These are phyloP conservation scores for Tiliqua scincoides DNA, from an alignment of 2,113 vertebrate species.

Conservation along the genomic window DNA sequence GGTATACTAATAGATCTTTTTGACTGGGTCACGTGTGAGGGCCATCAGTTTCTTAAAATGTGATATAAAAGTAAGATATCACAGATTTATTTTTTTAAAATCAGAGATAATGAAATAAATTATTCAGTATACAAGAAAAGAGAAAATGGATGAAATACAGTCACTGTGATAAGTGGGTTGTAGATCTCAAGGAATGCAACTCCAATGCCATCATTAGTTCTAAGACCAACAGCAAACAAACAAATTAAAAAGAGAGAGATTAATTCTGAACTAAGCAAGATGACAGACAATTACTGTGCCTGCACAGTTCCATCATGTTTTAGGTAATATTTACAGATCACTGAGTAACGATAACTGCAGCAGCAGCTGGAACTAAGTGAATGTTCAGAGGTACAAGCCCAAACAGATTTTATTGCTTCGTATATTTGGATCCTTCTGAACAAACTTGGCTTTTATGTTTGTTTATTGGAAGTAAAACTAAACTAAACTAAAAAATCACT, in stretches of 20 bases:
- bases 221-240: neutral
- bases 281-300: neutral
- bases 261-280: conserved; percentile 36
- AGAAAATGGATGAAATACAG: conserved; percentile 40
- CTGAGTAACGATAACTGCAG: neutral
- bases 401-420: conserved; percentile 27
- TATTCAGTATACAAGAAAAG: conserved; percentile 28
- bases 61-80: neutral
- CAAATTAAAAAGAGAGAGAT: neutral
- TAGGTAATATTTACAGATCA: fast-evolving
- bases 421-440: neutral
- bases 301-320: fast-evolving
- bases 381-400: fast-evolving
- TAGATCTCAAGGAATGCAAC: conserved; percentile 11
- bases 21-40: neutral
- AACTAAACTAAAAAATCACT: conserved; percentile 15
- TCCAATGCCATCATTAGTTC: neutral
- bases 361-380: neutral
- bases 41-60: conserved; percentile 1
- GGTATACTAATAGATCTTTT: neutral
- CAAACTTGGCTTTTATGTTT: conserved; percentile 34
- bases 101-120: conserved; percentile 28
- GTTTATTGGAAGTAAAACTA: conserved; percentile 23
- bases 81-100: conserved; percentile 30
- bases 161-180: neutral